Evolutionary conservation across 1,140 invertebrate species (phyloP), one percentile per base, ranked within the genome.

Genomic region (Globodera rostochiensis): DNA sequence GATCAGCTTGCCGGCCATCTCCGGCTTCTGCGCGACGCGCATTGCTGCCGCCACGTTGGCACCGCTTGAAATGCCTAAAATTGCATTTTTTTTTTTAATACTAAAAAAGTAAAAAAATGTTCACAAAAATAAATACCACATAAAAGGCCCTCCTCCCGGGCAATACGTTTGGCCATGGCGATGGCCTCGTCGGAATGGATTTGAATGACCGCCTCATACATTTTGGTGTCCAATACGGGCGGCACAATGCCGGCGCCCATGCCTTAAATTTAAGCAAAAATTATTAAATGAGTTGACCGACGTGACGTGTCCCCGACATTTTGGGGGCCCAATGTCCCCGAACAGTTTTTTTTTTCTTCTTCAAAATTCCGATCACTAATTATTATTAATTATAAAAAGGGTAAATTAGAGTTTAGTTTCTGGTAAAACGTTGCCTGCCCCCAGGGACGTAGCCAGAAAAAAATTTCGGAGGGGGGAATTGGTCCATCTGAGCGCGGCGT

Each of bases 51-150:
- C 49, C 36, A 82, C 86, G 77, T 89, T 88, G 4, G 88, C 88
- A 13, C 88, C 88, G 73, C 86, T 86, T 25, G 88, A 88, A 71
- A 88, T 88, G 53, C 88, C 87, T 88, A 53, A 83, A 87, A 80
- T 6, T 21, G 0, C 3, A 36, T 36, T 36, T 36, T 3, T 36
- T 2, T 36, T 36, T 36, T 36, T 36, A 19, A 66, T 19, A 15
- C 50, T 36, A 53, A 25, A 81, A 46, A 25, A 21, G 21, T 67
- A 47, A 78, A 74, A 45, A 80, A 76, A 53, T 9, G 15, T 71
- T 53, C 2, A 19, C 77, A 0, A 11, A 84, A 47, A 13, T 45
- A n/a, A 15, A 66, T 36, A 90, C 88, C 88, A 53, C 88, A 86
- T 13, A 89, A 82, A 77, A 89, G 84, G 4, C 88, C 88, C 73